Conservation (phyloP, 2,888 invertebrate genomes). For the Yponomeuta cagnagella region DNA sequence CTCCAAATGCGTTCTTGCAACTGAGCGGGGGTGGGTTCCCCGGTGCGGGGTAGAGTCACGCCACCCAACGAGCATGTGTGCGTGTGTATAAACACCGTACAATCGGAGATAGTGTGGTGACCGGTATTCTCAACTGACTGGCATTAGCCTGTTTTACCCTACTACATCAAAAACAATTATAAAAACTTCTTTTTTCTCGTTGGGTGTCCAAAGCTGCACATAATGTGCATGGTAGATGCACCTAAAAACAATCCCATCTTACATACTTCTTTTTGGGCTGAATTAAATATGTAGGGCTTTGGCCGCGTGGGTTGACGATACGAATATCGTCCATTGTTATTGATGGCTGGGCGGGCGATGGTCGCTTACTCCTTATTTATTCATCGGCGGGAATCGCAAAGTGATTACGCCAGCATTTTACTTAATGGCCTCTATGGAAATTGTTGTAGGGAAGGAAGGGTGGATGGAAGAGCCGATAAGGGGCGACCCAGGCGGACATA, state of each 20-base stretch:
- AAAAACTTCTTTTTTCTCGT: too few species aligned
- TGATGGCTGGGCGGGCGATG: slow-evolving; percentile 40
- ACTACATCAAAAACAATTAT: too few species aligned
- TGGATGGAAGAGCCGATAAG: too few species aligned
- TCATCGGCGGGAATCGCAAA: slow-evolving; percentile 12
- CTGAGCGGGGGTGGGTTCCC: too few species aligned
- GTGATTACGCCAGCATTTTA: background rate
- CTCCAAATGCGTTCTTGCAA: too few species aligned
- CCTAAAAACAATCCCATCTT: slow-evolving; percentile 30
- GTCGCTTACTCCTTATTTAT: slow-evolving; percentile 12
- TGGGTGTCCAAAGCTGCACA: background rate
- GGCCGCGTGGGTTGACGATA: slow-evolving; percentile 50
- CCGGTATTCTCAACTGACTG: too few species aligned
- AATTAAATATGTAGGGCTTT: slow-evolving; percentile 37
- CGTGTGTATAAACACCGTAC: too few species aligned
- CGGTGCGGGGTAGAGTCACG: too few species aligned
- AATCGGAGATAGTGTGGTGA: too few species aligned
- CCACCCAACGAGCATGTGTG: too few species aligned
- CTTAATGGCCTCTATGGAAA: background rate
- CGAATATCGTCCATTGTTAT: slow-evolving; percentile 57
- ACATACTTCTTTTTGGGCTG: slow-evolving; percentile 27
- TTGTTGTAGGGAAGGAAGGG: background rate
- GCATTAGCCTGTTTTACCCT: too few species aligned
- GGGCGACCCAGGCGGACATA: too few species aligned
- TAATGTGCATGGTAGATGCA: slow-evolving; percentile 6